These are phyloP conservation scores for Stenodema calcarata DNA, from an alignment of 2,888 invertebrate genomes.

Conservation along the genomic window DNA sequence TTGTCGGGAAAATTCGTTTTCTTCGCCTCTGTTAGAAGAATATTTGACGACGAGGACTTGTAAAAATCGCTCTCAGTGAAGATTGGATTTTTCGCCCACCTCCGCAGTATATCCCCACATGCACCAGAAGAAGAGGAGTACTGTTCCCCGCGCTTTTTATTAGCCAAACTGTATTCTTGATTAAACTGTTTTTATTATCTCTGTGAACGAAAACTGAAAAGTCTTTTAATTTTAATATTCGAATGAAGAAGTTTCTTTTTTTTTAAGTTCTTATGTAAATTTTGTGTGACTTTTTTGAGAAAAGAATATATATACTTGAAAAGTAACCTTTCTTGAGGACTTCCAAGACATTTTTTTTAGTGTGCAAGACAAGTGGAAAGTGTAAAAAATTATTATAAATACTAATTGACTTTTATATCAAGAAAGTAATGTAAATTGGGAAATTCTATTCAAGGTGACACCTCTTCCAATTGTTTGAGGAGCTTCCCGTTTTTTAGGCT, in stretches of 20 bases:
- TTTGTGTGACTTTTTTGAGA: not conserved
- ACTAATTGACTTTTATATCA: constrained; percentile 23
- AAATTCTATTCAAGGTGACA: constrained; percentile 17
- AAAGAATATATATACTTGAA: not conserved
- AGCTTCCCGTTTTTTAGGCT: constrained; percentile 31
- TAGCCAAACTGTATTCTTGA: not conserved
- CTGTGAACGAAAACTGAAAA: not conserved
- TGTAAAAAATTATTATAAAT: constrained; percentile 19
- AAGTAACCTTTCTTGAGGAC: constrained; percentile 30
- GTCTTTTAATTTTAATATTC: not conserved
- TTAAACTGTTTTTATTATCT: not conserved
- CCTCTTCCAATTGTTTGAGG: constrained; percentile 17
- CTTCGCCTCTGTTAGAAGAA: not conserved
- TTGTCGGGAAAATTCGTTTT: not conserved
- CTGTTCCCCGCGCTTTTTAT: not conserved
- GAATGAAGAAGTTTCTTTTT: not conserved
- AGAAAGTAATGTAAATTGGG: constrained; percentile 11
- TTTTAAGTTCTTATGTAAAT: constrained; percentile 1
- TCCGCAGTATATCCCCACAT: not conserved
- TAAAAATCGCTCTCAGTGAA: not conserved
- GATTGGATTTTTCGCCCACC: not conserved
- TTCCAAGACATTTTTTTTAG: constrained; percentile 23
- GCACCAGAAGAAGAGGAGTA: not conserved
- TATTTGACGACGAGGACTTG: not conserved
- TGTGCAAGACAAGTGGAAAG: constrained; percentile 27